phyloP scores from a whole-genome alignment of 1,140 invertebrate genomes.

The Aplysia californica region DNA sequence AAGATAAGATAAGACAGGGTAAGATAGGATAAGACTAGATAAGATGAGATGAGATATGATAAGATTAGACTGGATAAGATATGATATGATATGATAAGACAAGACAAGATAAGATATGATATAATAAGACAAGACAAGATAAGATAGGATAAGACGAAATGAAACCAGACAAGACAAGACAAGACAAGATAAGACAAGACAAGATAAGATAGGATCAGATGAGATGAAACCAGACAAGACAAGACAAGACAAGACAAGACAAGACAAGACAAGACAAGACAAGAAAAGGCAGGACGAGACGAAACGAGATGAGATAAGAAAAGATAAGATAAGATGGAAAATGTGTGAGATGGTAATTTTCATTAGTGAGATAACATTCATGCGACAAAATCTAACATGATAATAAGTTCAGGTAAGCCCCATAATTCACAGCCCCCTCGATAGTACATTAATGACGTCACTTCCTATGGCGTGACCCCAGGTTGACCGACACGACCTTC shows the following conservation, averaged over 20 bases:
- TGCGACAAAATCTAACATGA: no score
- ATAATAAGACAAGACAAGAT: constrained; percentile 12
- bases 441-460: no score
- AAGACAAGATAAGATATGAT: constrained; percentile 5
- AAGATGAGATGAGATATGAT: no score
- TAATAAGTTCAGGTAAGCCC: no score
- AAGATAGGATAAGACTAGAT: no score
- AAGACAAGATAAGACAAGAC: constrained; percentile 13
- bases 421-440: no score
- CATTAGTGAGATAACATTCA: no score
- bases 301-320: constrained; percentile 21
- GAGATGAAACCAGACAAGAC: constrained; percentile 18
- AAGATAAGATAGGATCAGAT: no score
- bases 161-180: constrained; percentile 17
- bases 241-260: constrained; percentile 20
- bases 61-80: constrained; percentile 1
- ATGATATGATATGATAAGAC: not conserved
- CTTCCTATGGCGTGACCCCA: no score
- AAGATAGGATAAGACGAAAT: constrained; percentile 19
- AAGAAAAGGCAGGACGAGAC: no score
- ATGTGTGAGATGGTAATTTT: no score
- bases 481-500: constrained; percentile 72
- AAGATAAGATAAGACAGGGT: no score
- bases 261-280: constrained; percentile 21
- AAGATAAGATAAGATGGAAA: constrained; percentile 20